Conservation (phyloP, 2,797 vertebrate genomes). For the Takifugu ocellatus region DNA sequence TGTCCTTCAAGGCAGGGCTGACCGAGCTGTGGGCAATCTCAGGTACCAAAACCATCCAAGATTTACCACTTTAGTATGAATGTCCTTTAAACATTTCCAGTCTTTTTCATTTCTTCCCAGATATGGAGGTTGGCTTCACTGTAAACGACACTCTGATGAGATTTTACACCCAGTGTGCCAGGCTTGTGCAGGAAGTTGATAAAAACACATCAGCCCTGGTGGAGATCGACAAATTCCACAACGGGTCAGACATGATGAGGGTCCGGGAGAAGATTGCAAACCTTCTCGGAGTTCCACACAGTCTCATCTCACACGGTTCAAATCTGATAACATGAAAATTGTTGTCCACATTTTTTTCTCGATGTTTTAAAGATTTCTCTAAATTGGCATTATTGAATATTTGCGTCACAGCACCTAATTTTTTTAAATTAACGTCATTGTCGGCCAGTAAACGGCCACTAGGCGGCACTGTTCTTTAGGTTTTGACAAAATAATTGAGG, state of each 20-base stretch:
- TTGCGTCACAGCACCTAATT: no score
- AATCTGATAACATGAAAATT: background rate
- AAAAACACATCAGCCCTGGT: slow-evolving; percentile 77
- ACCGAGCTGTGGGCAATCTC: slow-evolving; percentile 53
- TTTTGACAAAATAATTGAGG: no score
- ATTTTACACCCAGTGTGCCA: slow-evolving; percentile 86
- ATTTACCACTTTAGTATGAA: background rate
- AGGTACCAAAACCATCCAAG: slow-evolving; percentile 44
- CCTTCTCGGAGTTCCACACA: slow-evolving; percentile 74
- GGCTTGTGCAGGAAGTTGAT: slow-evolving; percentile 81
- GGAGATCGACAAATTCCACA: slow-evolving; percentile 82
- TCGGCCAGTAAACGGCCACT: no score
- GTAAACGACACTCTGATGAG: slow-evolving; percentile 88
- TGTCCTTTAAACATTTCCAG: background rate
- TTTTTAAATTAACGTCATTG: no score
- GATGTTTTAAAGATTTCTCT: background rate
- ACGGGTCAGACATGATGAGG: slow-evolving; percentile 85
- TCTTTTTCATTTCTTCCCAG: slow-evolving; percentile 51
- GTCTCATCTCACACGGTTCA: slow-evolving; percentile 77
- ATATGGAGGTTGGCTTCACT: slow-evolving; percentile 64
- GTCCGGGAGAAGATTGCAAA: slow-evolving; percentile 82
- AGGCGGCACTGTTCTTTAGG: no score
- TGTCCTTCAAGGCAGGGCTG: slow-evolving; percentile 77
- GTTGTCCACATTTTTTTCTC: background rate
- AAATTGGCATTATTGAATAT: background rate